Conservation (phyloP, 1,140 invertebrate species). For the Episyrphus balteatus region DNA sequence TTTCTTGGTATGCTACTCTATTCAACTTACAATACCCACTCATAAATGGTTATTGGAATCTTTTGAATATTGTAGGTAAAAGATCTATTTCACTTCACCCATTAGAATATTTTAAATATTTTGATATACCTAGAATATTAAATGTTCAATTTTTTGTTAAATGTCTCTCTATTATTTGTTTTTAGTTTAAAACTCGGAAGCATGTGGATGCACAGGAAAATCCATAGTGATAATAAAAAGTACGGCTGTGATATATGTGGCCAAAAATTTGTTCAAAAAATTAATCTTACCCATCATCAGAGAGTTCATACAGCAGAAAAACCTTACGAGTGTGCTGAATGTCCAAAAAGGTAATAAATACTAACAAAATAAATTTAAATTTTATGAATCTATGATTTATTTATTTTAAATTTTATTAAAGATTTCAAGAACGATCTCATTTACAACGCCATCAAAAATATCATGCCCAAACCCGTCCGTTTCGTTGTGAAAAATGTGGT, state of each 20-base stretch:
- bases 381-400: not conserved
- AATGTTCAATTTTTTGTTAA: not conserved
- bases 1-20: no score
- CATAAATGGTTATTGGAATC: no score
- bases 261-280: conserved; percentile 43
- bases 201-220: conserved; percentile 41
- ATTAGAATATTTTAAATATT: no score
- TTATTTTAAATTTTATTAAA: conserved; percentile 10
- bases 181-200: conserved; percentile 39
- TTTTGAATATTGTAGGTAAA: no score
- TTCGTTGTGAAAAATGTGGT: conserved; percentile 38
- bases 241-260: conserved; percentile 43
- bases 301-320: conserved; percentile 47
- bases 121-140: no score
- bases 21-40: no score
- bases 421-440: conserved; percentile 41
- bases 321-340: conserved; percentile 51
- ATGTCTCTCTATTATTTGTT: not conserved
- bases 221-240: conserved; percentile 38
- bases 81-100: no score
- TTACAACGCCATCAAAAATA: conserved; percentile 40
- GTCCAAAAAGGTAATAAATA: conserved; percentile 36
- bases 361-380: not conserved
- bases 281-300: conserved; percentile 40
- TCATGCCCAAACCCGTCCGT: conserved; percentile 38